A percentile compares a stretch with the other conserved stretches of the same genome.
These are phyloP conservation scores for Syritta pipiens DNA, from an alignment of 2,888 invertebrate species.

Conservation along the genomic window DNA sequence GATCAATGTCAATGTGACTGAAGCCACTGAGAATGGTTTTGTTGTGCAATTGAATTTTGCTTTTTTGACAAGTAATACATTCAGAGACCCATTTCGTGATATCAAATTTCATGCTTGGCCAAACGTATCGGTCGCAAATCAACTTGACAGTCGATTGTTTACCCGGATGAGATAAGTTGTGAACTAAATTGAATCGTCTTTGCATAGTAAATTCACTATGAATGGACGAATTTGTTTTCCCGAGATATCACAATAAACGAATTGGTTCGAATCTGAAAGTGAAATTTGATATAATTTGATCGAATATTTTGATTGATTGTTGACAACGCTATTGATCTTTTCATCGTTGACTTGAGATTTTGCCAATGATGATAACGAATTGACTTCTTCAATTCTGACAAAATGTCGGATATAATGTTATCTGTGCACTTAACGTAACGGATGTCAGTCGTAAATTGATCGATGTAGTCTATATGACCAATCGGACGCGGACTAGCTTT, in stretches of 20 bases:
- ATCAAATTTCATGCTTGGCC: conserved; percentile 70
- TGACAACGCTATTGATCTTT: neutral
- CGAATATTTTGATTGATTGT: neutral
- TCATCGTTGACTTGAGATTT: neutral
- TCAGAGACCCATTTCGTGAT: conserved; percentile 20
- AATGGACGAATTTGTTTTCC: conserved; percentile 42
- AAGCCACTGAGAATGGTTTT: neutral
- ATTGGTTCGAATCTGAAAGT: conserved; percentile 9
- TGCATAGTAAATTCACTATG: conserved; percentile 45
- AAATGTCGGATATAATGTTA: too few relatives aligned
- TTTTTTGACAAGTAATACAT: conserved; percentile 5
- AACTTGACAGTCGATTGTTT: conserved; percentile 1
- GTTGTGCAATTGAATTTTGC: conserved; percentile 2
- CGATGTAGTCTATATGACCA: too few relatives aligned
- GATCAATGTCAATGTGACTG: conserved; percentile 10
- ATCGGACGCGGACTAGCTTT: too few relatives aligned
- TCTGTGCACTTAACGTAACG: too few relatives aligned
- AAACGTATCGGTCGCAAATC: conserved; percentile 67
- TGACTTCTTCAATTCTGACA: too few relatives aligned
- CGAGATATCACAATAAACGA: conserved; percentile 50
- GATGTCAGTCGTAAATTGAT: too few relatives aligned
- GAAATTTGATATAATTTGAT: conserved; percentile 6
- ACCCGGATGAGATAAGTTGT: conserved; percentile 49
- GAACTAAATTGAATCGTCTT: conserved; percentile 40
- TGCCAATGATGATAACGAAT: neutral